Percentiles rank a stretch among this genome's conserved stretches.
phyloP scores from a whole-genome alignment of 1,140 invertebrate genomes.

The Dreissena rostriformis region DNA sequence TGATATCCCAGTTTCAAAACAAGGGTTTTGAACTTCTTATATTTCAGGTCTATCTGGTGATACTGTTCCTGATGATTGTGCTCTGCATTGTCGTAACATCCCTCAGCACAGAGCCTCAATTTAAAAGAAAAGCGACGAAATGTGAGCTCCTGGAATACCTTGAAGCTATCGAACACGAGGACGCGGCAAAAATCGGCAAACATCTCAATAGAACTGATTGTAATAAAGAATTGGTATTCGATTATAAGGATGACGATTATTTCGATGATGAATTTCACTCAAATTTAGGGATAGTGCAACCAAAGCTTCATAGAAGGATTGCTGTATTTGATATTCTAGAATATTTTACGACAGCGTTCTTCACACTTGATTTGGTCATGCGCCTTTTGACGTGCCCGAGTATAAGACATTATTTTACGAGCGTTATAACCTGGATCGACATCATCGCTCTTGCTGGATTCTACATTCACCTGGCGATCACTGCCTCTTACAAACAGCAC shows the following conservation, averaged over 20 bases:
- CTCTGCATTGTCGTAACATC: conserved; percentile 27
- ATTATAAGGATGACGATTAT: background rate
- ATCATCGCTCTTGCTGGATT: conserved; percentile 91
- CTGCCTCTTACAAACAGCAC: conserved; percentile 22
- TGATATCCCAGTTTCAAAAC: too few relatives aligned
- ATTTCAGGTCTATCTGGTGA: conserved; percentile 36
- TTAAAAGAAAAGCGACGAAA: conserved; percentile 26
- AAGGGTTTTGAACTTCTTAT: too few relatives aligned
- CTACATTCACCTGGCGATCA: conserved; percentile 27
- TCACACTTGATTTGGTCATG: conserved; percentile 74
- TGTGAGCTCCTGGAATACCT: conserved; percentile 45
- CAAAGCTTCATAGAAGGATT: background rate
- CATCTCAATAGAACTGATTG: background rate
- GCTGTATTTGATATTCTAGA: conserved; percentile 6
- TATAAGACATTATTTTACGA: conserved; percentile 75
- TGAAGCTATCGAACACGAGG: background rate
- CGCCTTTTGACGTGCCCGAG: conserved; percentile 75
- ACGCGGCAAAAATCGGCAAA: background rate
- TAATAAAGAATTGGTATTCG: background rate
- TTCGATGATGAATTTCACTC: too few relatives aligned
- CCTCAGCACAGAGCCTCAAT: conserved; percentile 30
- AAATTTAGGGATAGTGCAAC: background rate
- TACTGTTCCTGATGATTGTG: conserved; percentile 28
- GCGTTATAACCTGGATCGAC: conserved; percentile 99
- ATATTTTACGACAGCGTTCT: conserved; percentile 67